Base-by-base conservation (phyloP, 2,797 vertebrate species). In the Cottoperca gobio region DNA sequence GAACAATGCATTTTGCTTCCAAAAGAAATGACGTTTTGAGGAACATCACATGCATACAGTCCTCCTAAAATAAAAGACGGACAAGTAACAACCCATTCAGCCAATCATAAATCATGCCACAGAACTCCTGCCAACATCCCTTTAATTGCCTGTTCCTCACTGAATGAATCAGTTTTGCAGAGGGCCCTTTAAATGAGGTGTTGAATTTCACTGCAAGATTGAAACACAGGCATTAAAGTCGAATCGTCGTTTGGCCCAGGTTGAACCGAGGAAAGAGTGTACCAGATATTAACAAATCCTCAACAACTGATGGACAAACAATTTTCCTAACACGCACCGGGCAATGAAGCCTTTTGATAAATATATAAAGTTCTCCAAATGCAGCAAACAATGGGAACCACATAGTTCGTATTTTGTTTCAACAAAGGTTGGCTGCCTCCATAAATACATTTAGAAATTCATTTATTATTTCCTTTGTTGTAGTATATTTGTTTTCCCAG, bases 121-220 rank as follows among this genome's bases (percentile, higher is more conserved):
- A 82, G 82, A 87, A 82, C 85, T 73, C 19, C 60, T 85, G 87
- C 79, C 89, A 89, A 52, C 75, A 73, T 84, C 78, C 64, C 70
- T 86, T 89, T 93, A 92, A 94, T 93, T 90, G 87, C 90, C 82
- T 88, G 79, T 86, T 90, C 86, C 85, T 85, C 77, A 24, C 70
- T 83, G 74, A 89, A 90, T 85, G 82, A 91, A 81, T 87, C 86
- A 85, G 58, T 82, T 88, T 84, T 73, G 82, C 83, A 59, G 39
- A 73, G 83, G 81, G 86, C 85, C n/a, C n/a, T n/a, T 88, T 91
- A 92, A 92, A 92, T 87, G 84, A 91, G 88, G 80, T 85, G 91
- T 82, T 86, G 87, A 88, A 89, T 91, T 88, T 81, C 79, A 88
- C 90, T 85, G 84, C 78, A 59, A 87, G 77, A 90, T 75, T 85